A percentile compares a stretch with the other conserved stretches of the same genome.
These are phyloP conservation scores for Scopus umbretta DNA, from an alignment of 2,113 vertebrate species.

Conservation along the genomic window DNA sequence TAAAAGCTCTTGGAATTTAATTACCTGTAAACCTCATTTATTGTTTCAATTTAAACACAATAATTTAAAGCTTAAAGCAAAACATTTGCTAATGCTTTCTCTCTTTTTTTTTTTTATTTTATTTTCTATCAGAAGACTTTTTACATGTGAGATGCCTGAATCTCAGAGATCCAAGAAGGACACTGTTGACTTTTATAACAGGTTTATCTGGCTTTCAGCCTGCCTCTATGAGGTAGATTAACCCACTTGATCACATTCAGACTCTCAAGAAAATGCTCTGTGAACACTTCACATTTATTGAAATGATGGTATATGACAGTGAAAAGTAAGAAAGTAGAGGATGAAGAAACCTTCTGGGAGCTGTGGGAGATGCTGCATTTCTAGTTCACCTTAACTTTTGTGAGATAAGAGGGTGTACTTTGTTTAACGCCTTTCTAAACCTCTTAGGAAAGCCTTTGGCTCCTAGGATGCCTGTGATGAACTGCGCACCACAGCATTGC, in stretches of 20 bases:
- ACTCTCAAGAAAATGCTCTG: neutral
- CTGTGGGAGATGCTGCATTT: neutral
- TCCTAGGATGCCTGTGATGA: neutral
- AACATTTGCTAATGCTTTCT: neutral
- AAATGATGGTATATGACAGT: neutral
- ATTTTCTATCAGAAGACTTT: neutral
- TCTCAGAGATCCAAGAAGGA: neutral
- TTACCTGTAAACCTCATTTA: neutral
- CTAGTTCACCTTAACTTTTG: neutral
- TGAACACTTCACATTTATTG: neutral
- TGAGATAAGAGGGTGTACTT: neutral
- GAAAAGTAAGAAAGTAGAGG: neutral
- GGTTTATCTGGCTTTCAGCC: neutral
- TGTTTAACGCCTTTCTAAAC: neutral
- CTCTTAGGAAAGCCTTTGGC: neutral
- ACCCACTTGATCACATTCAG: neutral
- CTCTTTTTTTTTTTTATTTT: neutral
- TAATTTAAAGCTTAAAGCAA: neutral
- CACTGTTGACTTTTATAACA: neutral
- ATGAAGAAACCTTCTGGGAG: neutral
- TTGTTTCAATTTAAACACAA: neutral
- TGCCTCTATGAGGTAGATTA: neutral
- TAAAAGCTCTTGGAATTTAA: slow-evolving; percentile 6
- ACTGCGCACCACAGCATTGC: rapidly evolving
- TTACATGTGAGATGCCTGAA: neutral